These are phyloP conservation scores for Allobates femoralis DNA, from an alignment of 2,797 vertebrate genomes.

Conservation along the genomic window DNA sequence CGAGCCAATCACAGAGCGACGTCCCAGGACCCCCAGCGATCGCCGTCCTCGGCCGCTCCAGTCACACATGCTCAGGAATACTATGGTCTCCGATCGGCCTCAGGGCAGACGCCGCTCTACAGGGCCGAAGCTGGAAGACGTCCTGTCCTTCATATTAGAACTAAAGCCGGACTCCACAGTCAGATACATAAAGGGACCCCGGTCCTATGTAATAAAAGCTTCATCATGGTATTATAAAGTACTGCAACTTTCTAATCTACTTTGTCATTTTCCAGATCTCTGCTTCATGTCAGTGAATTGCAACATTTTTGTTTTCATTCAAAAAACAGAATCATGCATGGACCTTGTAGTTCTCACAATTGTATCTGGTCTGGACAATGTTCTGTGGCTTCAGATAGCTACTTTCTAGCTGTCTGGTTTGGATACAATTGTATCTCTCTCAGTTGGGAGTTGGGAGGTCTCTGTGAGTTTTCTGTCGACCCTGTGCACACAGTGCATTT, in stretches of 20 bases:
- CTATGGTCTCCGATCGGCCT: neutral
- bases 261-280: neutral
- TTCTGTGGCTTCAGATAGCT: too few species aligned
- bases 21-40: neutral
- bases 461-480: too few species aligned
- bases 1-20: neutral
- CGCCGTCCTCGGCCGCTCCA: neutral
- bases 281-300: neutral
- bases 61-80: constrained; percentile 40
- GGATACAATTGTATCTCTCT: neutral
- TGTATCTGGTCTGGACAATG: too few species aligned
- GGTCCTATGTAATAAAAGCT: neutral
- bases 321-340: neutral
- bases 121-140: neutral
- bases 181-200: neutral
- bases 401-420: too few species aligned
- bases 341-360: neutral
- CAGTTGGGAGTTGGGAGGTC: too few species aligned
- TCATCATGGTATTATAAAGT: neutral
- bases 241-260: neutral
- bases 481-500: neutral
- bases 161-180: neutral
- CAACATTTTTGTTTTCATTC: neutral
- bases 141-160: neutral
- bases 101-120: neutral